Percentiles rank a stretch among this genome's conserved stretches.
Conservation (phyloP, 2,888 invertebrate genomes). For the Cryptocheilus praepositus region DNA sequence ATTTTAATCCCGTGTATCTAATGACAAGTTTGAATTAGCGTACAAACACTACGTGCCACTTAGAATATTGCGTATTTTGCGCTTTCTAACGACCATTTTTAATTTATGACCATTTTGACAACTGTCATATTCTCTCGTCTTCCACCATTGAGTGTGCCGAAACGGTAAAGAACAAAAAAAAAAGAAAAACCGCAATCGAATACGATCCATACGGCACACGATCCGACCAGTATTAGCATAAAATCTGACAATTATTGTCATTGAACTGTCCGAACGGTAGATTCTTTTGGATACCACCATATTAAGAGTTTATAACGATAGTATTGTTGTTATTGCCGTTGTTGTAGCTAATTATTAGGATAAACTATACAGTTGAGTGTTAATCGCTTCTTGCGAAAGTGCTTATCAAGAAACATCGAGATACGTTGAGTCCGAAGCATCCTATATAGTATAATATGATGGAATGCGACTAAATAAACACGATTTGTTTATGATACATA, state of each 20-base stretch:
- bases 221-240: constrained; percentile 45
- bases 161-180: constrained; percentile 4
- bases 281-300: constrained; percentile 21
- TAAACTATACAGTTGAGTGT: constrained; percentile 22
- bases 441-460: too few relatives aligned
- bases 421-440: background rate
- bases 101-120: too few relatives aligned
- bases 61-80: too few relatives aligned
- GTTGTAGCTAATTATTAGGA: constrained; percentile 35
- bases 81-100: too few relatives aligned
- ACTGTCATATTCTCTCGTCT: constrained; percentile 24
- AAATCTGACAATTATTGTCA: constrained; percentile 24
- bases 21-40: too few relatives aligned
- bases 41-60: too few relatives aligned
- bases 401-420: background rate
- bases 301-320: background rate
- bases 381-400: constrained; percentile 16
- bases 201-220: constrained; percentile 24
- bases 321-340: constrained; percentile 16
- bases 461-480: too few relatives aligned
- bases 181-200: background rate
- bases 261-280: constrained; percentile 34
- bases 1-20: too few relatives aligned
- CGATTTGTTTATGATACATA: too few relatives aligned
- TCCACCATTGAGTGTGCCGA: constrained; percentile 36